Conservation (phyloP, 2,113 vertebrate species). For the Nyctibius bracteatus region DNA sequence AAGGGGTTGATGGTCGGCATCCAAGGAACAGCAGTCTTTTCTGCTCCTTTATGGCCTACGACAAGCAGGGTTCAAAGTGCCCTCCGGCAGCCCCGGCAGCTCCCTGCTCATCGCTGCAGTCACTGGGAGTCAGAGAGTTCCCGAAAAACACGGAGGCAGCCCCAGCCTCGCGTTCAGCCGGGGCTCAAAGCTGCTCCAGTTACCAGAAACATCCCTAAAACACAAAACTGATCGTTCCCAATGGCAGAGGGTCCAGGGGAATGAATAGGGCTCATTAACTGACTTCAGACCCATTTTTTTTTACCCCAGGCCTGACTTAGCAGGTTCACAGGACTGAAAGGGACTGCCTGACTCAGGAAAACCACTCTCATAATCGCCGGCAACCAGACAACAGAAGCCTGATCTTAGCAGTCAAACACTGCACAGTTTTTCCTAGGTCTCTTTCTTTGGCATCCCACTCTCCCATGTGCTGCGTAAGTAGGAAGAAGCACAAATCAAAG, state of each 20-base stretch:
- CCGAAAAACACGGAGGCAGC: not conserved
- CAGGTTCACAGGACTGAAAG: slow-evolving; percentile 45
- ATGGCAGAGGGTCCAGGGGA: slow-evolving; percentile 13
- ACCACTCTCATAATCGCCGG: not conserved
- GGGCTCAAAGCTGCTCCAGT: not conserved
- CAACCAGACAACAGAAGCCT: not conserved
- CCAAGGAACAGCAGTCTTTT: not conserved
- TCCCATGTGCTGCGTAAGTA: not conserved
- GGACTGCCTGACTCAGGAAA: slow-evolving; percentile 58
- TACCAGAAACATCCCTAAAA: slow-evolving; percentile 38
- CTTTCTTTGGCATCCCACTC: not conserved
- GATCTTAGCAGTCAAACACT: not conserved
- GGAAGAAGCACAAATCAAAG: not conserved
- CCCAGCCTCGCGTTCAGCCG: not conserved
- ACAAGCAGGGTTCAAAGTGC: slow-evolving; percentile 4
- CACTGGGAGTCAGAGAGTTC: not conserved
- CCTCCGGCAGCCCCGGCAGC: not conserved
- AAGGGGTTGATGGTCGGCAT: not conserved
- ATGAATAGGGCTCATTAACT: slow-evolving; percentile 42
- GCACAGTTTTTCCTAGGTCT: not conserved
- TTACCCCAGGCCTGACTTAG: slow-evolving; percentile 22
- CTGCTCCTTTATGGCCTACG: not conserved
- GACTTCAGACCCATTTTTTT: slow-evolving; percentile 26
- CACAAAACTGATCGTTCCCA: not conserved
- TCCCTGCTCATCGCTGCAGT: not conserved